phyloP scores from a whole-genome alignment of 2,113 vertebrate species.

The Oxyura jamaicensis region DNA sequence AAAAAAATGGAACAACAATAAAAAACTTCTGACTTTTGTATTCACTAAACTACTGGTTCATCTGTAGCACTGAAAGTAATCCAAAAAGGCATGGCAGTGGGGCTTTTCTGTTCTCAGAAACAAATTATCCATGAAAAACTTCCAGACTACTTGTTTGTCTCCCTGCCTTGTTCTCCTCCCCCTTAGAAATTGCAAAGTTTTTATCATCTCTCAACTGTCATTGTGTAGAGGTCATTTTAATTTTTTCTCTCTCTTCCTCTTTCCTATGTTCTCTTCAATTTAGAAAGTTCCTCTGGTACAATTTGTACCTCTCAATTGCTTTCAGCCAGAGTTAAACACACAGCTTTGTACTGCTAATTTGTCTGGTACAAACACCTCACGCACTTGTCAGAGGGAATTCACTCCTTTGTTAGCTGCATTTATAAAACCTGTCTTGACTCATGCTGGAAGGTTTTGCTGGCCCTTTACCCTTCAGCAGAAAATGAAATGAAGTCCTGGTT shows the following conservation, averaged over 20 bases:
- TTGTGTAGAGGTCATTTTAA: constrained; percentile 25
- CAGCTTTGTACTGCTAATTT: constrained; percentile 58
- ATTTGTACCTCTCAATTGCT: constrained; percentile 55
- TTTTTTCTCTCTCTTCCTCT: neutral
- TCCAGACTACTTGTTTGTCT: neutral
- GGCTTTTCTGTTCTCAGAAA: constrained; percentile 11
- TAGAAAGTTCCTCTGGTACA: constrained; percentile 44
- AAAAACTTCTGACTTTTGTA: neutral
- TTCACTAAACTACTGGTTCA: neutral
- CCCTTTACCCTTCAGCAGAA: constrained; percentile 38
- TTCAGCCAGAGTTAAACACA: constrained; percentile 64
- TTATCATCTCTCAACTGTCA: neutral
- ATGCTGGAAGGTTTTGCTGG: constrained; percentile 51
- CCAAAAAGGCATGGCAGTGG: neutral
- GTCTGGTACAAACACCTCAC: constrained; percentile 54
- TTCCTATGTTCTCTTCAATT: constrained; percentile 9
- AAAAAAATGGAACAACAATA: neutral
- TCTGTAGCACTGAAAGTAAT: constrained; percentile 21
- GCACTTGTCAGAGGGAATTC: constrained; percentile 62
- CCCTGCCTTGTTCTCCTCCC: neutral
- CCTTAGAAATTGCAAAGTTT: neutral
- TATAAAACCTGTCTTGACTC: constrained; percentile 48
- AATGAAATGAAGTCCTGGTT: constrained; percentile 6
- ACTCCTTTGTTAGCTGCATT: constrained; percentile 30
- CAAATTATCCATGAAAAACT: constrained; percentile 43